Base-by-base conservation (phyloP, 1,140 invertebrate genomes). In the Hyposmocoma kahamanoa region DNA sequence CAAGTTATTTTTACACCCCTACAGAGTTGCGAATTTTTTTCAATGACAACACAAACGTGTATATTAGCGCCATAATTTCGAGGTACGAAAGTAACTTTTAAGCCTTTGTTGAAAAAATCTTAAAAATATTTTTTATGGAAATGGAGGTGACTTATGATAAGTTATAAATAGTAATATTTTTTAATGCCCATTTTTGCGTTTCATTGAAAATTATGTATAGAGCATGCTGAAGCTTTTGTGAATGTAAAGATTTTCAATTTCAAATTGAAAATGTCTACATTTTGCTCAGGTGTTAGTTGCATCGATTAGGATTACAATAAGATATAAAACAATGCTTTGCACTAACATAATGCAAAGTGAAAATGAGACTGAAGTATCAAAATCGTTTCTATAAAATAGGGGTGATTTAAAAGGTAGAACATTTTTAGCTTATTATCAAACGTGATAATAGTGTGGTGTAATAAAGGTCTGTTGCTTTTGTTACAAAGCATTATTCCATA, bases 151-250 rank as follows among this genome's bases (percentile, higher is more conserved):
- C 34, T 36, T 49, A 50, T 46, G 62, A 43, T 39, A 39, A 39
- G 6, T 19, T 19, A 41, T 41, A 3, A 41, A 8, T 41, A 21
- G 20, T 42, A 22, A 42, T 26, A 39, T 26, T 73, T 72, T 77
- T 77, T 82, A 84, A 84, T 81, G 74, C 81, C 81, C 76, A 82
- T 84, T 82, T 80, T 82, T 74, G 68, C 63, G 15, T 36, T 15
- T 10, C 15, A 36, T 10, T n/a, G n/a, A n/a, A n/a, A n/a, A n/a
- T n/a, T n/a, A n/a, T n/a, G n/a, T 41, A 11, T 39, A 22, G n/a
- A 50, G 21, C 72, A 71, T 76, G 72, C 72, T 41, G 21, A 22
- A 72, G 61, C 63, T 59, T 61, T 61, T 43, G 21, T 42, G 57
- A 69, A 72, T 63, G 53, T 53, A 62, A 47, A 77, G 50, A 70